These are phyloP conservation scores for Argyresthia goedartella DNA, from an alignment of 2,888 invertebrate genomes.

Conservation along the genomic window DNA sequence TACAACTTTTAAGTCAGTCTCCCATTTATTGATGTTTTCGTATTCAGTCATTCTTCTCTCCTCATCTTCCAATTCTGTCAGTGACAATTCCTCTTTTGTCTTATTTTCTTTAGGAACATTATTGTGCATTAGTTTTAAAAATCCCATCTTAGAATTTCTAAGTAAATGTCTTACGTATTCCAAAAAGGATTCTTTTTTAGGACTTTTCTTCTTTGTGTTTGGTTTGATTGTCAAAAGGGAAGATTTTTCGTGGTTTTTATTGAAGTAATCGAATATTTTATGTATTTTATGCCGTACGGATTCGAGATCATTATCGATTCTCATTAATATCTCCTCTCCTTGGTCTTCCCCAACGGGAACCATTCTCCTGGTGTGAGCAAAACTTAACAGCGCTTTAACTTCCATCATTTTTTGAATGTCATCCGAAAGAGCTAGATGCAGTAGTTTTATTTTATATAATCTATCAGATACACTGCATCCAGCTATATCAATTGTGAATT, in stretches of 20 bases:
- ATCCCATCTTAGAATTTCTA: constrained; percentile 30
- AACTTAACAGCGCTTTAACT: constrained; percentile 24
- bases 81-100: constrained; percentile 25
- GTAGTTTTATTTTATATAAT: constrained; percentile 31
- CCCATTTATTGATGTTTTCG: constrained; percentile 25
- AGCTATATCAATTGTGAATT: constrained; percentile 18
- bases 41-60: constrained; percentile 25
- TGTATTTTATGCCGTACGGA: constrained; percentile 6
- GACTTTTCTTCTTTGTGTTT: not conserved
- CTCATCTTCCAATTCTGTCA: constrained; percentile 25
- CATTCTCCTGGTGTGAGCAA: constrained; percentile 31
- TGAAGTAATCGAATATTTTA: constrained; percentile 19
- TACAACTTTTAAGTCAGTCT: constrained; percentile 26
- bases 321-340: constrained; percentile 20
- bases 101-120: constrained; percentile 29
- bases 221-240: too few species aligned
- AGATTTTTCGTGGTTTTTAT: constrained; percentile 16
- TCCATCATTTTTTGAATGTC: constrained; percentile 28
- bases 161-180: constrained; percentile 33
- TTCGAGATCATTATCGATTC: constrained; percentile 21
- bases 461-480: constrained; percentile 21
- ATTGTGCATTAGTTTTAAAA: constrained; percentile 24
- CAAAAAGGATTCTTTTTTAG: constrained; percentile 31
- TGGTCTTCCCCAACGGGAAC: constrained; percentile 17
- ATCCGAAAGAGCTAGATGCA: constrained; percentile 27